phyloP scores from a whole-genome alignment of 2,888 invertebrate genomes.

The Sminthurides aquaticus region DNA sequence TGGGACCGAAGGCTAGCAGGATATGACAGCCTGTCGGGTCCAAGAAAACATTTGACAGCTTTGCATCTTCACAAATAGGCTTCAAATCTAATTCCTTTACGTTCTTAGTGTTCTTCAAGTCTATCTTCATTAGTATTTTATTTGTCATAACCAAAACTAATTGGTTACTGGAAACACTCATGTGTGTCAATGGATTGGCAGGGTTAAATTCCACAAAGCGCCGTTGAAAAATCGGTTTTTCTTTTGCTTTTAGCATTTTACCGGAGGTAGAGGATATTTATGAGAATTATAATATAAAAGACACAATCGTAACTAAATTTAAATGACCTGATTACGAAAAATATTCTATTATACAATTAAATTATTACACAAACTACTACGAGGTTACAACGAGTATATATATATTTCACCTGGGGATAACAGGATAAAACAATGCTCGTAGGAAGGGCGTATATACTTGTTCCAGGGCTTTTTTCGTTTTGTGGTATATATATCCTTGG shows the following conservation, averaged over 20 bases:
- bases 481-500: too few species aligned
- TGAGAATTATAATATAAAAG: too few species aligned
- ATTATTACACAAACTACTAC: too few species aligned
- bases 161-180: constrained; percentile 73
- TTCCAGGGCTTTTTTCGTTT: too few species aligned
- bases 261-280: not conserved
- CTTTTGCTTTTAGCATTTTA: constrained; percentile 48
- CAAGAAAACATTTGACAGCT: constrained; percentile 63
- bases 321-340: too few species aligned
- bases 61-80: constrained; percentile 56
- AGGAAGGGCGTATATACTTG: too few species aligned
- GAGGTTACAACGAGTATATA: too few species aligned
- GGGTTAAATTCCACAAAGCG: constrained; percentile 74
- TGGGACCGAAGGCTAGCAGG: constrained; percentile 64
- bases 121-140: constrained; percentile 69
- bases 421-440: too few species aligned
- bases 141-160: constrained; percentile 77
- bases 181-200: constrained; percentile 67
- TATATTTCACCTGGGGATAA: too few species aligned
- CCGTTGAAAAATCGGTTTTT: constrained; percentile 77
- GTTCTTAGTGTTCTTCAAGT: constrained; percentile 68
- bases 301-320: too few species aligned
- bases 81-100: constrained; percentile 46
- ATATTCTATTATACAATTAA: too few species aligned
- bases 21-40: constrained; percentile 83